Base-by-base conservation (phyloP, 2,888 invertebrate species). In the Cataglyphis livida region DNA sequence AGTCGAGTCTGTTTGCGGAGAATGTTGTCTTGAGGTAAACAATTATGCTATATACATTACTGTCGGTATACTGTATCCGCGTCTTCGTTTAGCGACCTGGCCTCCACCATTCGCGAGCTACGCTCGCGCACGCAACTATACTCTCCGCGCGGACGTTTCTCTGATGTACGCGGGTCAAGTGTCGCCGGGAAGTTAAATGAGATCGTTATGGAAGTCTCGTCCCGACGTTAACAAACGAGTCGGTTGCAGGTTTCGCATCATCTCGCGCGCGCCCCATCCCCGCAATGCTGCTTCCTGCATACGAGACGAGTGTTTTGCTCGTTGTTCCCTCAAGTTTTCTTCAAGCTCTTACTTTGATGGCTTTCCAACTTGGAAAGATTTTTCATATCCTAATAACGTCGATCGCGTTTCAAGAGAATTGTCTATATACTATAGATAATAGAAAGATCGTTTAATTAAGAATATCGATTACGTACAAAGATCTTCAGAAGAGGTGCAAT, bases 181-280 rank as follows among this genome's bases (percentile, higher is more conserved):
- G 84, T 81, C 64, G 62, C 44, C 41, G 65, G 35, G 62, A 68
- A 65, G 64, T 66, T 84, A 81, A 84, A 84, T 81, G 84, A 84
- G 65, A 81, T 84, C 81, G 84, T 84, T 84, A 81, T 75, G 74
- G 73, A 84, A 71, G 81, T 81, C 84, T 81, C 81, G 84, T 73
- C 66, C 62, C 81, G 74, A 74, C 81, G 66, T 71, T 48, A 73
- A 73, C 71, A 64, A 81, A 66, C 68, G 61, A 48, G 71, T 62
- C 65, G 71, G 59, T 44, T 68, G 79, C 65, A 38, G 84, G 81
- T 84, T 81, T 81, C 41, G 57, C 82, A 32, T 64, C 65, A 51
- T 38, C 35, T 65, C 65, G 59, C 28, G 73, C 28, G 73, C 54
- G 54, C 28, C 32, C 57, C 64, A 32, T 44, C 59, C 75, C 51